A percentile compares a stretch with the other conserved stretches of the same genome.
phyloP scores from a whole-genome alignment of 2,113 vertebrate genomes.

The Ammodytes dubius region DNA sequence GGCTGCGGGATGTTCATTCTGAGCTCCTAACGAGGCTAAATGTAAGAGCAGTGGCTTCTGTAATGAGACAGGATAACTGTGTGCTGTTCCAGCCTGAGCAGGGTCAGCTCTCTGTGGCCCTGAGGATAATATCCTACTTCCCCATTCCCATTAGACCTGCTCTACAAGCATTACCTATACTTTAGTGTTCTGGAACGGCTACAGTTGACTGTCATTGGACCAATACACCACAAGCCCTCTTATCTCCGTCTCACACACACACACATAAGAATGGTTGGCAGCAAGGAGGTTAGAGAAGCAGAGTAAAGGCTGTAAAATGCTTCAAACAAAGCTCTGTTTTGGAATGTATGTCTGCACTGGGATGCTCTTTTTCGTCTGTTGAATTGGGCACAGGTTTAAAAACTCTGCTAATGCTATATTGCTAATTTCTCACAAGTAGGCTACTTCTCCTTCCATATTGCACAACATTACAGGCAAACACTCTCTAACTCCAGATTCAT shows the following conservation, averaged over 20 bases:
- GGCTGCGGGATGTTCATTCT: conserved; percentile 74
- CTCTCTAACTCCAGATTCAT: no score
- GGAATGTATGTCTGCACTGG: background rate
- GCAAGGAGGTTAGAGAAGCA: conserved; percentile 12
- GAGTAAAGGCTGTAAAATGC: conserved; percentile 19
- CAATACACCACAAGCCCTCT: conserved; percentile 25
- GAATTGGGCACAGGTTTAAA: background rate
- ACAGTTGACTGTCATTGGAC: conserved; percentile 30
- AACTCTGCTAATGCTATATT: background rate
- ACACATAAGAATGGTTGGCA: conserved; percentile 32
- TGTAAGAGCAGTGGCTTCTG: conserved; percentile 78
- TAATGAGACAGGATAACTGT: conserved; percentile 80
- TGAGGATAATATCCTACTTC: conserved; percentile 64
- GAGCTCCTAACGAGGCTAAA: conserved; percentile 81
- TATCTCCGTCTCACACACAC: conserved; percentile 45
- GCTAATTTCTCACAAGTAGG: background rate
- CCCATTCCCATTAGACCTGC: conserved; percentile 44
- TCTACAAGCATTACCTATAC: conserved; percentile 49
- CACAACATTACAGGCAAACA: conserved; percentile 1
- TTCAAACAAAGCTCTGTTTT: conserved; percentile 25
- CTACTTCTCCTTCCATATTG: background rate
- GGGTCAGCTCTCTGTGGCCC: conserved; percentile 75
- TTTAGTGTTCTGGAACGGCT: conserved; percentile 36
- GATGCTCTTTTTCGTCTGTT: background rate
- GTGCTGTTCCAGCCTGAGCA: conserved; percentile 62